These are phyloP conservation scores for Cheilosia vulpina DNA, from an alignment of 2,888 invertebrate species.

Conservation along the genomic window DNA sequence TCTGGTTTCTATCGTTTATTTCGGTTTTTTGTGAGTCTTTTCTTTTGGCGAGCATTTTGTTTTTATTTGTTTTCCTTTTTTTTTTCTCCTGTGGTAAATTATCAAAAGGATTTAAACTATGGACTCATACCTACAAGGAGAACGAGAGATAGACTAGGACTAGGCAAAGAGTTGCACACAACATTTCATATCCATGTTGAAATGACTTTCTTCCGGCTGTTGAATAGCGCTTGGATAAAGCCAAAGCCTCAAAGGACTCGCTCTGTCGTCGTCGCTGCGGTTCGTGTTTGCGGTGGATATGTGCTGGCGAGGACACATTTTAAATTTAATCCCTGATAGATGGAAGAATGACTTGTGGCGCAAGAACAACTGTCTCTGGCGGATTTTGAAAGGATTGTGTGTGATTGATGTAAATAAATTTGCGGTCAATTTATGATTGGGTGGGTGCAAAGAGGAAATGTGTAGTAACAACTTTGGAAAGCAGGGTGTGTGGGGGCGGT, in stretches of 20 bases:
- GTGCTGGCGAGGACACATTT: conserved; percentile 39
- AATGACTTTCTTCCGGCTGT: conserved; percentile 61
- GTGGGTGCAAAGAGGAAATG: background rate
- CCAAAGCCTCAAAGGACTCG: conserved; percentile 37
- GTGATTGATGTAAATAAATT: conserved; percentile 68
- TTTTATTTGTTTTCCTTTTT: background rate
- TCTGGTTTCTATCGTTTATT: background rate
- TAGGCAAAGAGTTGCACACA: conserved; percentile 38
- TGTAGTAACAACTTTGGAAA: background rate
- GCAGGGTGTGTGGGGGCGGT: conserved; percentile 21
- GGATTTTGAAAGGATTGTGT: conserved; percentile 49
- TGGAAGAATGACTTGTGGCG: conserved; percentile 44
- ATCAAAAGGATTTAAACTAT: conserved; percentile 68
- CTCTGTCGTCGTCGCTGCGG: conserved; percentile 6
- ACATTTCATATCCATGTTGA: conserved; percentile 57
- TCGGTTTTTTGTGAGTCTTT: conserved; percentile 1
- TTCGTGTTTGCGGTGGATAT: conserved; percentile 21
- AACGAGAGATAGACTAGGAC: background rate
- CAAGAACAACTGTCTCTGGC: background rate
- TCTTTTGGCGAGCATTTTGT: conserved; percentile 2
- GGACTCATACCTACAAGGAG: conserved; percentile 24
- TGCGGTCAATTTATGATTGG: conserved; percentile 73
- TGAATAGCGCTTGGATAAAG: conserved; percentile 41
- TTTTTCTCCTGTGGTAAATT: conserved; percentile 28
- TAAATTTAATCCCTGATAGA: conserved; percentile 62